phyloP scores from a whole-genome alignment of 92 coral and sea anemone genomes.

The Palythoa heliodiscus region DNA sequence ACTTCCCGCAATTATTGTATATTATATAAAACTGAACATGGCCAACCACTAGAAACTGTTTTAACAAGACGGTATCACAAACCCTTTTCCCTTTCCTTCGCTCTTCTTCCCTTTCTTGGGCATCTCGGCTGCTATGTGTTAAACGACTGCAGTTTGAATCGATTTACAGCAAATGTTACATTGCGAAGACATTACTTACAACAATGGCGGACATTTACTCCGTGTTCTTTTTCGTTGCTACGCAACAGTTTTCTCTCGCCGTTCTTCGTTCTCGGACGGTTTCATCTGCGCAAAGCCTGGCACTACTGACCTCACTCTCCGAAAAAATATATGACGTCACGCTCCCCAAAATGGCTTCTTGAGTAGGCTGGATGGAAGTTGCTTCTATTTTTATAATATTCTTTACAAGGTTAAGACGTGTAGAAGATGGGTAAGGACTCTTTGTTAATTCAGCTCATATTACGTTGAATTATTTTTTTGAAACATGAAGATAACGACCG shows the following conservation, averaged over 20 bases:
- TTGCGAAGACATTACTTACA: neutral
- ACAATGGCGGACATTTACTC: slow-evolving; percentile 25
- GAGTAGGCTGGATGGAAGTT: neutral
- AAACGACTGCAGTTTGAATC: neutral
- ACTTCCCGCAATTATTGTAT: too few relatives aligned
- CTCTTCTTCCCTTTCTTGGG: slow-evolving; percentile 93
- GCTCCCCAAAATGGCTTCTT: slow-evolving; percentile 15
- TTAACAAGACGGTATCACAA: slow-evolving; percentile 26
- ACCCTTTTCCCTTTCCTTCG: slow-evolving; percentile 90
- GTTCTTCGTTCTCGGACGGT: neutral
- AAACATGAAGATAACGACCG: neutral
- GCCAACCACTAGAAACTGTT: neutral
- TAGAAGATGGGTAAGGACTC: slow-evolving; percentile 24
- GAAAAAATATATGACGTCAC: slow-evolving; percentile 31
- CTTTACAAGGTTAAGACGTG: slow-evolving; percentile 2
- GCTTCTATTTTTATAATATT: slow-evolving; percentile 19
- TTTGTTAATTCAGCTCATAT: neutral
- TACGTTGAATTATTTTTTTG: neutral
- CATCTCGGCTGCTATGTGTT: slow-evolving; percentile 32
- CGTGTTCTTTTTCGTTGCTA: slow-evolving; percentile 17
- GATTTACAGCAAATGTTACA: neutral
- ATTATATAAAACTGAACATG: too few relatives aligned
- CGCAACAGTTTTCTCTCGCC: neutral
- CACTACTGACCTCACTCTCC: slow-evolving; percentile 29
- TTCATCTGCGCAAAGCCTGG: slow-evolving; percentile 2